A percentile compares a stretch with the other conserved stretches of the same genome.
Evolutionary conservation across 64 coral and sea anemone genomes (phyloP).

Genomic region (Astreopora myriophthalma): DNA sequence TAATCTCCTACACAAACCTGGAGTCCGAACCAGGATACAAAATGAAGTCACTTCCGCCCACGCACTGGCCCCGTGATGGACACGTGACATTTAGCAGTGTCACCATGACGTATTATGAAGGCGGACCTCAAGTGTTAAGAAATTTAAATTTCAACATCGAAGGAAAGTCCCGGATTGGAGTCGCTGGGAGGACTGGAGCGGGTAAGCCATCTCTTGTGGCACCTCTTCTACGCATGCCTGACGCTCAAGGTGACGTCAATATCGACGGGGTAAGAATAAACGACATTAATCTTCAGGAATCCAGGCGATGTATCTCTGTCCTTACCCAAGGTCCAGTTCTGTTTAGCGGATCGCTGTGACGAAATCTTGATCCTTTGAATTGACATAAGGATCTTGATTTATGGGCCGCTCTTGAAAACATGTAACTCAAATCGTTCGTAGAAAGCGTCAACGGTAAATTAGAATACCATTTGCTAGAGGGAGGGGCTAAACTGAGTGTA

Average conservation of each 20-base stretch:
- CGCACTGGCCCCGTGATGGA: constrained; percentile 38
- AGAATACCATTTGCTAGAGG: background rate
- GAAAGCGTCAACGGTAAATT: background rate
- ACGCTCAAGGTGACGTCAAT: too few species aligned
- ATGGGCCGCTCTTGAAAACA: background rate
- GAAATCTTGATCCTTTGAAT: constrained; percentile 1
- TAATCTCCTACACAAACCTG: too few species aligned
- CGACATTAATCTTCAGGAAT: too few species aligned
- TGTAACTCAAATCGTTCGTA: background rate
- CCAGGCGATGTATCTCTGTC: constrained; percentile 26
- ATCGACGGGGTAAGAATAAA: too few species aligned
- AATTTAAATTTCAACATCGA: too few species aligned
- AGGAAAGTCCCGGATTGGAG: too few species aligned
- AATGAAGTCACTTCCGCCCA: background rate
- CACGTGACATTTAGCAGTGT: too few species aligned
- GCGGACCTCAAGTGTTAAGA: too few species aligned
- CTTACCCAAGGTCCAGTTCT: background rate
- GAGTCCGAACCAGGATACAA: too few species aligned
- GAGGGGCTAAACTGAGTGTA: background rate
- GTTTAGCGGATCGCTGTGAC: constrained; percentile 7
- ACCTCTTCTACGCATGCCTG: too few species aligned
- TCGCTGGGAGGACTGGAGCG: constrained; percentile 22
- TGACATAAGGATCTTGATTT: background rate
- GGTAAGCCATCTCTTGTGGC: constrained; percentile 33
- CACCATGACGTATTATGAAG: too few species aligned